phyloP scores from a whole-genome alignment of 2,888 invertebrate species.

The Mycalesis mineus region DNA sequence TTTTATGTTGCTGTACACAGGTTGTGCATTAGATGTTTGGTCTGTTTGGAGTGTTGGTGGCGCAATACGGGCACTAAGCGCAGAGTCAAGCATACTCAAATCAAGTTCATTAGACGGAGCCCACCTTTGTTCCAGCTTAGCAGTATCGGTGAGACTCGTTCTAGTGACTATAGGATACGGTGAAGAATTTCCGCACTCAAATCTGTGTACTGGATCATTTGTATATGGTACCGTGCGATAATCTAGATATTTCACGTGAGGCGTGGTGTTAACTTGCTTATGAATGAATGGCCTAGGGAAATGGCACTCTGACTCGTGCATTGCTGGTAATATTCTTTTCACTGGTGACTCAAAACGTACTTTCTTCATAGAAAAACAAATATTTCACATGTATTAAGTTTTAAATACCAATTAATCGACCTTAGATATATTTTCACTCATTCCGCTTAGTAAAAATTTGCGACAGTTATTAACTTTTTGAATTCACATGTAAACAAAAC shows the following conservation, averaged over 20 bases:
- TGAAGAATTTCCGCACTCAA: constrained; percentile 55
- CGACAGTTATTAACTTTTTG: not conserved
- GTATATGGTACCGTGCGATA: constrained; percentile 42
- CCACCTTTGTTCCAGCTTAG: constrained; percentile 37
- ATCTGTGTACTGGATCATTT: constrained; percentile 55
- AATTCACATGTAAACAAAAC: not conserved
- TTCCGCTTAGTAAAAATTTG: no score
- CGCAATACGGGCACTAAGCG: not conserved
- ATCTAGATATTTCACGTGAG: constrained; percentile 34
- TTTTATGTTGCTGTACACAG: not conserved
- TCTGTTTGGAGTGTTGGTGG: constrained; percentile 24
- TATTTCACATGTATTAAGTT: not conserved
- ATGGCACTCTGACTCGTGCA: constrained; percentile 63
- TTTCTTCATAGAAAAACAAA: constrained; percentile 55
- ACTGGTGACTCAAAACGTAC: constrained; percentile 60
- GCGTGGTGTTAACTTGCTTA: constrained; percentile 38
- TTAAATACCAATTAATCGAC: no score
- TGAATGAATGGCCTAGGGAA: constrained; percentile 63
- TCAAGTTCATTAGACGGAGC: constrained; percentile 61
- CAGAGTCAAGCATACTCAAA: constrained; percentile 59
- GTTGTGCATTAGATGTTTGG: constrained; percentile 8
- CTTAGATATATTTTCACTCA: no score
- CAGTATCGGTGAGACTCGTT: constrained; percentile 37
- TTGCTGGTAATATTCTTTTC: constrained; percentile 37
- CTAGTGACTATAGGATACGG: constrained; percentile 57